Percentiles rank a stretch among this genome's conserved stretches.
Conservation (phyloP, 2,113 vertebrate genomes). For the Myiozetetes cayanensis region DNA sequence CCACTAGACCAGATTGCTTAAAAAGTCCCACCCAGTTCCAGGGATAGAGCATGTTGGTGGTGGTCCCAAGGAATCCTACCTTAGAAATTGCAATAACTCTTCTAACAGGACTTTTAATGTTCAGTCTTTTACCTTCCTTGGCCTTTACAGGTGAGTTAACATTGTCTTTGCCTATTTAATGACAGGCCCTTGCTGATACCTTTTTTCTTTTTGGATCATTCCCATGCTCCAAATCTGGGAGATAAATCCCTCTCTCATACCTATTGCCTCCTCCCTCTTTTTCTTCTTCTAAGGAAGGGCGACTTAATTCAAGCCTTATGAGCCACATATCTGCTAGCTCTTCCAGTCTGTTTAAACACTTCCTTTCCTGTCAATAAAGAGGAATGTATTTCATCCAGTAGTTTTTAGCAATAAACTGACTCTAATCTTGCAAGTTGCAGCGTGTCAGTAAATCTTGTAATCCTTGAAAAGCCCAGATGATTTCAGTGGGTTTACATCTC, state of each 20-base stretch:
- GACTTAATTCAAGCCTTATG: neutral
- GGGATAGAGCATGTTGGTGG: neutral
- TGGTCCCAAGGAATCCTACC: neutral
- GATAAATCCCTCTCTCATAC: neutral
- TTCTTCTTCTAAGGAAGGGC: neutral
- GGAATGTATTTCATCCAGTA: neutral
- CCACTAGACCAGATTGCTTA: neutral
- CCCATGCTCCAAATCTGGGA: neutral
- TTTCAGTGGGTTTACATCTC: neutral
- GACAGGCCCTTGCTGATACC: neutral
- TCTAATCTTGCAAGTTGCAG: neutral
- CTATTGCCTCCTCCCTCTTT: neutral
- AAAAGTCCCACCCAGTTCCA: neutral
- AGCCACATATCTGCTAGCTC: neutral
- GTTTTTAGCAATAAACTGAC: neutral
- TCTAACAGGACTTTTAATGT: neutral
- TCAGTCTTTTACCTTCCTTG: neutral
- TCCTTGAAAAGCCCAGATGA: neutral
- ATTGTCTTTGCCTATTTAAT: neutral
- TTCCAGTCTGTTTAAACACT: neutral
- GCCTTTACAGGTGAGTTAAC: neutral
- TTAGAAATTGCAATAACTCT: neutral
- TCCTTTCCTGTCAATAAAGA: neutral
- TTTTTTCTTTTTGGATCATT: neutral
- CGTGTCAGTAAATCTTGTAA: neutral